phyloP scores from a whole-genome alignment of 92 coral and sea anemone genomes.

The Pocillopora meandrina region DNA sequence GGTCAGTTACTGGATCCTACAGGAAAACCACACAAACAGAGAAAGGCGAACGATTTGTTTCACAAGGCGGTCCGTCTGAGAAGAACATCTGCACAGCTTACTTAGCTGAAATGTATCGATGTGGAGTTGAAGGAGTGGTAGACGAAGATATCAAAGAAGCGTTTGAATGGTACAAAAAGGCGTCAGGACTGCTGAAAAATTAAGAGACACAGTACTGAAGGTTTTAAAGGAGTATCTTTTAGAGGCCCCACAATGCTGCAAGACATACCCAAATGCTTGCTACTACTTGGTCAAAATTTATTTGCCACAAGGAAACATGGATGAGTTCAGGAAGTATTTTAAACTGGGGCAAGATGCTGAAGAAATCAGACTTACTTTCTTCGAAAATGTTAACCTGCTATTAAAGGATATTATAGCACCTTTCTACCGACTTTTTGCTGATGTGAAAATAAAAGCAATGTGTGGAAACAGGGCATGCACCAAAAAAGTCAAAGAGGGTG shows the following conservation, averaged over 20 bases:
- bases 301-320: neutral
- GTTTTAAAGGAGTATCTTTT: constrained; percentile 50
- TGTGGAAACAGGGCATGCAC: constrained; percentile 63
- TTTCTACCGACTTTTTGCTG: constrained; percentile 1
- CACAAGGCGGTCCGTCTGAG: constrained; percentile 59
- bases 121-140: constrained; percentile 69
- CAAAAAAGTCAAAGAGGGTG: constrained; percentile 25
- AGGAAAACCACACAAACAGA: constrained; percentile 40
- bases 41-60: constrained; percentile 67
- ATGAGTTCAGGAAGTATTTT: constrained; percentile 37
- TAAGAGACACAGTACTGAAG: constrained; percentile 18
- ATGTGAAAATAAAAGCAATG: neutral
- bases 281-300: constrained; percentile 62
- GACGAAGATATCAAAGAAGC: constrained; percentile 67
- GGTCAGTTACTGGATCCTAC: constrained; percentile 48
- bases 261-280: constrained; percentile 66
- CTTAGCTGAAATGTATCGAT: constrained; percentile 71
- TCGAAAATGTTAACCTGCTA: constrained; percentile 27
- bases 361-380: constrained; percentile 68
- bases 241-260: constrained; percentile 71
- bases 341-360: constrained; percentile 80
- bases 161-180: constrained; percentile 73
- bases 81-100: constrained; percentile 40
- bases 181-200: constrained; percentile 47
- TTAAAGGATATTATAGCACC: constrained; percentile 32